These are phyloP conservation scores for Drosophila insularis DNA, from an alignment of 1,140 invertebrate genomes.

Conservation along the genomic window DNA sequence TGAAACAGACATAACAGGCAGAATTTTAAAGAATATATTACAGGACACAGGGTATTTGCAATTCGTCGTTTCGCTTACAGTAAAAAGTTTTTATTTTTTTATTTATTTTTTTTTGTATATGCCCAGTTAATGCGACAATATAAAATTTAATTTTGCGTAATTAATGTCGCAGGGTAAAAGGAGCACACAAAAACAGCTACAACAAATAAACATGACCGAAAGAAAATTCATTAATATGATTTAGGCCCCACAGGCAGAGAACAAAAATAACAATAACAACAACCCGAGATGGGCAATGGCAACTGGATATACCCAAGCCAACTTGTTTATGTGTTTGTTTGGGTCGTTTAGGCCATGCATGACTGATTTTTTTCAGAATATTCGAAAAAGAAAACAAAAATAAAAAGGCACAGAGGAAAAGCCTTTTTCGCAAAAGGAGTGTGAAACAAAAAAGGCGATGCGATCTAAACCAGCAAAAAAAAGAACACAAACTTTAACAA, in stretches of 20 bases:
- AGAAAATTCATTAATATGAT: constrained; percentile 79
- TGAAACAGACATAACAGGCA: too few species aligned
- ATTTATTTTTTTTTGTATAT: constrained; percentile 11
- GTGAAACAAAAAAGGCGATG: background rate
- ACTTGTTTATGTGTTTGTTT: constrained; percentile 20
- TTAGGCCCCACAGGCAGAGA: constrained; percentile 45
- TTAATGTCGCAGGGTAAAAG: constrained; percentile 55
- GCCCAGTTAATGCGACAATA: constrained; percentile 70
- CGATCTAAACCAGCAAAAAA: background rate
- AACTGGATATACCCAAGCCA: background rate
- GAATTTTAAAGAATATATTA: too few species aligned
- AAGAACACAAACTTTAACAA: background rate
- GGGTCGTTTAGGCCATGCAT: constrained; percentile 27
- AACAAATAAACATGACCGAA: constrained; percentile 57
- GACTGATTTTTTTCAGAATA: constrained; percentile 24
- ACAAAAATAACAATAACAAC: constrained; percentile 34
- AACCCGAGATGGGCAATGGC: background rate
- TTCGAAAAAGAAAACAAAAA: constrained; percentile 1
- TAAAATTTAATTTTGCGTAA: constrained; percentile 79
- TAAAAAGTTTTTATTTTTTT: background rate
- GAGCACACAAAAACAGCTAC: constrained; percentile 7
- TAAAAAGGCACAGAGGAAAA: background rate
- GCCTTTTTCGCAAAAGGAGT: constrained; percentile 4
- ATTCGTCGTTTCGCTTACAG: constrained; percentile 26
- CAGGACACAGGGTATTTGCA: background rate